A percentile compares a stretch with the other conserved stretches of the same genome.
Evolutionary conservation across 2,797 vertebrate species (phyloP).

Genomic region (Malurus splendens): DNA sequence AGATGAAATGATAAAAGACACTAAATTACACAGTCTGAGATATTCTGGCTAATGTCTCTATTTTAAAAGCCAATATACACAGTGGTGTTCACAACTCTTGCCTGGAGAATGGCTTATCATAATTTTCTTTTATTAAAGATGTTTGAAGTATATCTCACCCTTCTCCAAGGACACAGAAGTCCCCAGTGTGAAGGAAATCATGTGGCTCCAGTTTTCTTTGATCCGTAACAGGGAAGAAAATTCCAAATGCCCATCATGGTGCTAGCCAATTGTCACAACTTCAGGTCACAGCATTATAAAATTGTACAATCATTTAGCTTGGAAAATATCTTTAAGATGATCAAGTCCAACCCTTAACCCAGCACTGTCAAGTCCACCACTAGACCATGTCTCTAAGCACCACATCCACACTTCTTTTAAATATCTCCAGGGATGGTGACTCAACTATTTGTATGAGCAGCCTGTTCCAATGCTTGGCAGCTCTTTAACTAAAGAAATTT

Average conservation of each 20-base stretch:
- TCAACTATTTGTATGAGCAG: neutral
- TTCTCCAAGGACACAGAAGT: neutral
- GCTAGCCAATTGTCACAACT: neutral
- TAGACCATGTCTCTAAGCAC: neutral
- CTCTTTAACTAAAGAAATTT: neutral
- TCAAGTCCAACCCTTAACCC: neutral
- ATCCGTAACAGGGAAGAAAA: neutral
- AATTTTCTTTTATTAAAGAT: constrained; percentile 30
- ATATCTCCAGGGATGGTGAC: neutral
- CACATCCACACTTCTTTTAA: neutral
- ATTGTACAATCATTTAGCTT: neutral
- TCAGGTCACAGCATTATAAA: neutral
- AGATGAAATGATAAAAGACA: constrained; percentile 43
- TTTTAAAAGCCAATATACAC: constrained; percentile 45
- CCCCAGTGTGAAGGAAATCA: neutral
- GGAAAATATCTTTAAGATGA: neutral
- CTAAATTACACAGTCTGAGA: constrained; percentile 13
- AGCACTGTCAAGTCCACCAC: neutral
- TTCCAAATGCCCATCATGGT: neutral
- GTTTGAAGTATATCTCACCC: neutral
- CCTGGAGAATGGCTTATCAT: constrained; percentile 33
- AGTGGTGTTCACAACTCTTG: constrained; percentile 26
- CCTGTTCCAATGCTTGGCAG: neutral
- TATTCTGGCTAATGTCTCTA: neutral
- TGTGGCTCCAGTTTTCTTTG: neutral